phyloP scores from a whole-genome alignment of 2,113 vertebrate species.

The Corynorhinus townsendii region DNA sequence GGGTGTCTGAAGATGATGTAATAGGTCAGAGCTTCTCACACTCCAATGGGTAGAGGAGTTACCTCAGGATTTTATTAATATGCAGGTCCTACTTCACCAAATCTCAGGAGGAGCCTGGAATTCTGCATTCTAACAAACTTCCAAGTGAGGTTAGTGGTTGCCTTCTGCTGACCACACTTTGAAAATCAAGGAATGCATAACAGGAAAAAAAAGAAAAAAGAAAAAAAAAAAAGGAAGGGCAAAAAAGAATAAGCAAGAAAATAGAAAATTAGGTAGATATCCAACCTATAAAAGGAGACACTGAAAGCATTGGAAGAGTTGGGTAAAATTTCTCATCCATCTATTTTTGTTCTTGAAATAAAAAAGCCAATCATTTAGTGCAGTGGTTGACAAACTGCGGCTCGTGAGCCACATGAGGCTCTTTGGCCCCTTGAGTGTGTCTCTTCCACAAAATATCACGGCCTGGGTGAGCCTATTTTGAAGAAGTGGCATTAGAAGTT shows the following conservation, averaged over 20 bases:
- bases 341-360: background rate
- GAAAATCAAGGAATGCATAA: background rate
- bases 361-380: background rate
- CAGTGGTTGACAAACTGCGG: too few species aligned
- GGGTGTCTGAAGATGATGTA: background rate
- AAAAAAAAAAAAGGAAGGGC: background rate
- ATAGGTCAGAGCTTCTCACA: background rate
- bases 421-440: too few species aligned
- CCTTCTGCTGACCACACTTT: background rate
- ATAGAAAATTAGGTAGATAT: background rate
- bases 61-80: background rate
- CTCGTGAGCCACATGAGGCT: too few species aligned
- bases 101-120: background rate
- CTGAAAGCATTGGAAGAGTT: background rate
- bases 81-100: background rate
- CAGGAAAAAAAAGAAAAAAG: too few species aligned
- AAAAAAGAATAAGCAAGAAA: background rate
- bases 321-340: background rate
- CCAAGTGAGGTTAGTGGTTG: background rate
- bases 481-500: too few species aligned
- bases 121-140: background rate
- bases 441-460: too few species aligned
- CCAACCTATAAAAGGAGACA: background rate
- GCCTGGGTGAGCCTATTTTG: too few species aligned
- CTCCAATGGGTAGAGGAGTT: background rate